Percentiles rank a stretch among this genome's conserved stretches.
These are phyloP conservation scores for Idaea biselata DNA, from an alignment of 2,888 invertebrate species.

Conservation along the genomic window DNA sequence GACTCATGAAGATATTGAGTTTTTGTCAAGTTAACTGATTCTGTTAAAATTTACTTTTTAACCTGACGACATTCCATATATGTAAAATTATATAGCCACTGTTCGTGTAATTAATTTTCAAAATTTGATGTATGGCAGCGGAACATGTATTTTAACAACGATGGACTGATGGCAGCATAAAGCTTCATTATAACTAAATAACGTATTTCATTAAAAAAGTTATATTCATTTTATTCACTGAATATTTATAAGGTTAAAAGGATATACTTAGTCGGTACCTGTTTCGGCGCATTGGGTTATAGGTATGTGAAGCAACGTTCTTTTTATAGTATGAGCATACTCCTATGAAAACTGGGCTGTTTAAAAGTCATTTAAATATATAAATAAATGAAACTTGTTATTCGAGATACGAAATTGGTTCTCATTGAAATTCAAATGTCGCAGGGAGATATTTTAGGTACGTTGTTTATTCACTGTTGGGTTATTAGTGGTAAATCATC, in stretches of 20 bases:
- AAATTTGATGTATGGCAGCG: neutral
- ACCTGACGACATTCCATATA: neutral
- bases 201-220: constrained; percentile 51
- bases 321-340: constrained; percentile 37
- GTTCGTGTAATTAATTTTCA: no score
- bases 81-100: neutral
- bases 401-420: constrained; percentile 25
- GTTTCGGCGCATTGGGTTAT: constrained; percentile 51
- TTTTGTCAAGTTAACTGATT: neutral
- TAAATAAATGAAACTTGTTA: constrained; percentile 13
- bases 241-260: constrained; percentile 61
- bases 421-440: constrained; percentile 22
- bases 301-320: constrained; percentile 55
- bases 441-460: constrained; percentile 18
- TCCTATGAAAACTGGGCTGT: constrained; percentile 26
- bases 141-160: constrained; percentile 22
- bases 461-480: constrained; percentile 20
- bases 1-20: neutral
- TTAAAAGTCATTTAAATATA: constrained; percentile 14
- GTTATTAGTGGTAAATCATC: neutral
- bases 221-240: constrained; percentile 58
- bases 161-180: constrained; percentile 17
- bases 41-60: neutral
- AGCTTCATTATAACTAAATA: constrained; percentile 34
- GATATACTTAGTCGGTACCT: constrained; percentile 56